phyloP scores from a whole-genome alignment of 2,888 invertebrate species.

The Leucophenga montana region DNA sequence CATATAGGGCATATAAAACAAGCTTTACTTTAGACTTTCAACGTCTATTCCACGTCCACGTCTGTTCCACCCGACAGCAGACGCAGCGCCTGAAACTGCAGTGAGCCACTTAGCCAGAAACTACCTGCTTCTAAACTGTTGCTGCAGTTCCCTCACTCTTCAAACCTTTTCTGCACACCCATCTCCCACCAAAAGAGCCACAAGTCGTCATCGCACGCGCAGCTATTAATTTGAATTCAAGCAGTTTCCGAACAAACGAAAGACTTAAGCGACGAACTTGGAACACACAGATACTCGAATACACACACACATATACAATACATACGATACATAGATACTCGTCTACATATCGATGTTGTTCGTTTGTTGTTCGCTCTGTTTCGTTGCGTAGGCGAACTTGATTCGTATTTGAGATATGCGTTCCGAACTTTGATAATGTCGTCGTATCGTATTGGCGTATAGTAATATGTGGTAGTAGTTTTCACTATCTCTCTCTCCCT shows the following conservation, averaged over 20 bases:
- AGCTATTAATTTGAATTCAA: conserved; percentile 70
- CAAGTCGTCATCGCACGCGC: conserved; percentile 38
- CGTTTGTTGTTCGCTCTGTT: conserved; percentile 38
- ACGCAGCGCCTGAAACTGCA: background rate
- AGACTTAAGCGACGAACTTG: conserved; percentile 36
- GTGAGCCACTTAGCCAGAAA: conserved; percentile 14
- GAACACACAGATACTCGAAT: conserved; percentile 39
- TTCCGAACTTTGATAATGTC: conserved; percentile 61
- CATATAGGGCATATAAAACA: no score
- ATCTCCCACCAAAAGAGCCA: conserved; percentile 19
- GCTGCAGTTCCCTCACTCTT: conserved; percentile 56
- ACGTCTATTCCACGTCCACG: no score
- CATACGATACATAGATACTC: no score
- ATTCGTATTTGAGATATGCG: conserved; percentile 63
- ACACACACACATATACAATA: conserved; percentile 37
- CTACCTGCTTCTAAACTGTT: conserved; percentile 13
- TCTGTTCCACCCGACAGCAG: no score
- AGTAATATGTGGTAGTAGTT: conserved; percentile 30
- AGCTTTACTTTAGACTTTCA: no score
- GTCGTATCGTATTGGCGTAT: conserved; percentile 32
- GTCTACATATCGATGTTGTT: no score
- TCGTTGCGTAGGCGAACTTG: conserved; percentile 63
- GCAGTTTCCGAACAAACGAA: conserved; percentile 55
- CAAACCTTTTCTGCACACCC: conserved; percentile 41
- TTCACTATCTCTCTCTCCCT: conserved; percentile 25